These are phyloP conservation scores for Eristalinus aeneus DNA, from an alignment of 2,888 invertebrate genomes.

Conservation along the genomic window DNA sequence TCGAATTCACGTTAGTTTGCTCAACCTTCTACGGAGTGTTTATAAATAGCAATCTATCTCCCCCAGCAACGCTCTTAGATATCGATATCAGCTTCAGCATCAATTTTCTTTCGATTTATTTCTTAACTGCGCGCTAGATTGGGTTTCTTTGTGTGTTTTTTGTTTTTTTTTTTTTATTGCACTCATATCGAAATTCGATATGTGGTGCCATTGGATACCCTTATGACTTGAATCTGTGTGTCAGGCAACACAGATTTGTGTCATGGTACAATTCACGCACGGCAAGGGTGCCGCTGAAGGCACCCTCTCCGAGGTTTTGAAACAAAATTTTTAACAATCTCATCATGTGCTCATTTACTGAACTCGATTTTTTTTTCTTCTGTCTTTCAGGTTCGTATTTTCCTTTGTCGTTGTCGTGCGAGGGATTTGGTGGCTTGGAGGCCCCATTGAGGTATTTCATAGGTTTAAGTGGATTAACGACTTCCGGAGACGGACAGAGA, in stretches of 20 bases:
- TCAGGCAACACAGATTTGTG: conserved; percentile 13
- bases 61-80: conserved; percentile 1
- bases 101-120: conserved; percentile 61
- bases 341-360: background rate
- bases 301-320: background rate
- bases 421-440: background rate
- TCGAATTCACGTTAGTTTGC: background rate
- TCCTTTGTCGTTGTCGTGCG: no score
- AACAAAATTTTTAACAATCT: background rate
- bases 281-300: background rate
- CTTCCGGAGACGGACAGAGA: conserved; percentile 7
- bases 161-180: background rate
- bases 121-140: conserved; percentile 46
- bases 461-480: conserved; percentile 1
- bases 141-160: conserved; percentile 22
- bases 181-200: conserved; percentile 23
- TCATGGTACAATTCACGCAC: background rate
- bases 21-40: background rate
- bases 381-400: conserved; percentile 13
- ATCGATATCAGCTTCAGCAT: conserved; percentile 37
- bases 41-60: background rate
- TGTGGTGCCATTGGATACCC: conserved; percentile 7
- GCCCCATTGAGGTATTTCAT: conserved; percentile 3
- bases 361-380: background rate
- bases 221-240: background rate